Percentiles rank a stretch among this genome's conserved stretches.
Evolutionary conservation across 2,797 vertebrate species (phyloP).

Genomic region (Lacerta agilis): DNA sequence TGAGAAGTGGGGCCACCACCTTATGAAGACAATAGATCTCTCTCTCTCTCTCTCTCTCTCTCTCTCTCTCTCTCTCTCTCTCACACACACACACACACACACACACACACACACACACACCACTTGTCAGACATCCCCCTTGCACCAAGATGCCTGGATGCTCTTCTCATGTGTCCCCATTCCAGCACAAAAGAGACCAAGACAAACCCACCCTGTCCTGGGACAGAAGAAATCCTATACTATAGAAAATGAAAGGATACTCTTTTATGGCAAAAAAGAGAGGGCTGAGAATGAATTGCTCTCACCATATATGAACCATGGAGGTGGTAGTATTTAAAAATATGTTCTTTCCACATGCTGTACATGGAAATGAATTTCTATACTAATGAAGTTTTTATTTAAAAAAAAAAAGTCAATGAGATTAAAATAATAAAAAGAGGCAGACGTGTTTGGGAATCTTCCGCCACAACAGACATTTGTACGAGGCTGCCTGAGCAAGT

Average conservation of each 20-base stretch:
- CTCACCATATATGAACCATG: background rate
- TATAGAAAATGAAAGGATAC: background rate
- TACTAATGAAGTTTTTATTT: background rate
- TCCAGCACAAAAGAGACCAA: background rate
- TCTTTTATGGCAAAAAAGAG: too few relatives aligned
- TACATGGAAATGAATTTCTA: too few relatives aligned
- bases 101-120: background rate
- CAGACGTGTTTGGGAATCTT: background rate
- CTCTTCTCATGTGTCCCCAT: background rate
- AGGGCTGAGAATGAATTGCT: background rate
- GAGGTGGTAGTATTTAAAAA: background rate
- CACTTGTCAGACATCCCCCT: background rate
- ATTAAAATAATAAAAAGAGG: background rate
- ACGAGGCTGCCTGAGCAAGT: background rate
- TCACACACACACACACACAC: background rate
- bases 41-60: background rate
- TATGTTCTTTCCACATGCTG: background rate
- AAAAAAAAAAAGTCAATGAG: background rate
- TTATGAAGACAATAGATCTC: background rate
- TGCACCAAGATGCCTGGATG: background rate
- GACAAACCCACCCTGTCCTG: background rate
- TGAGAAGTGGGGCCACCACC: background rate
- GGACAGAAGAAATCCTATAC: background rate
- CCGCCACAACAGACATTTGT: background rate
- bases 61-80: too few relatives aligned